Conservation (phyloP, 2,797 vertebrate genomes). For the Cynodonichthys magdalenae region DNA sequence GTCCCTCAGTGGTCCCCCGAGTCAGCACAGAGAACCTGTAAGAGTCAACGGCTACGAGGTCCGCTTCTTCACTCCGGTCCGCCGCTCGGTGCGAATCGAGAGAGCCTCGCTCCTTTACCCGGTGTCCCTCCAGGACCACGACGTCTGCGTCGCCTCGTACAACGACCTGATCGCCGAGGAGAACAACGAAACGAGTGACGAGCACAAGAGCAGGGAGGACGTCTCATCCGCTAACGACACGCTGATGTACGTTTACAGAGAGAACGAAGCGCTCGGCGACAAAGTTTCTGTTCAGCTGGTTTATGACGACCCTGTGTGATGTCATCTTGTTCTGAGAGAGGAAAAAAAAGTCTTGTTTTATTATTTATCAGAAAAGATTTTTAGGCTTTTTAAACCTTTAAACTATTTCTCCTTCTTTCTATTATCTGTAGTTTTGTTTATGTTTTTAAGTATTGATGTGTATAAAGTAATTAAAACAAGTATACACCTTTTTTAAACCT, state of each 20-base stretch:
- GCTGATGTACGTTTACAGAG: slow-evolving; percentile 75
- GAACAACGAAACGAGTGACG: slow-evolving; percentile 46
- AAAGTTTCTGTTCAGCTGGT: slow-evolving; percentile 69
- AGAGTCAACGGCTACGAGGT: slow-evolving; percentile 73
- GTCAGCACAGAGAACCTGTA: slow-evolving; percentile 51
- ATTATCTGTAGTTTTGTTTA: neutral
- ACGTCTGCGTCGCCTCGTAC: slow-evolving; percentile 86
- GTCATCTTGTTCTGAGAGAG: too few species aligned
- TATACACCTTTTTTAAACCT: too few species aligned
- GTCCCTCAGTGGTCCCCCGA: slow-evolving; percentile 55
- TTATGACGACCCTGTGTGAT: slow-evolving; percentile 28
- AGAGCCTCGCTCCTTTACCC: slow-evolving; percentile 71
- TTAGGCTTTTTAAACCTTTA: too few species aligned
- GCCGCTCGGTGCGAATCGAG: slow-evolving; percentile 87
- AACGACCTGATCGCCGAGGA: slow-evolving; percentile 78
- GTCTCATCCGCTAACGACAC: neutral
- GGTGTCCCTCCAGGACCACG: slow-evolving; percentile 83
- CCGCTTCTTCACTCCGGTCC: slow-evolving; percentile 88
- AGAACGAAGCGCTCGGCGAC: slow-evolving; percentile 79
- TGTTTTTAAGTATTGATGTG: neutral
- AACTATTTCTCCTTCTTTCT: neutral
- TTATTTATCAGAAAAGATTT: too few species aligned
- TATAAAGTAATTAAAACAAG: neutral
- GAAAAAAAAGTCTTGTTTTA: too few species aligned
- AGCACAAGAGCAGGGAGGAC: slow-evolving; percentile 37